A percentile compares a stretch with the other conserved stretches of the same genome.
Evolutionary conservation across 2,888 invertebrate species (phyloP).

Genomic region (Meteorus cinctellus): DNA sequence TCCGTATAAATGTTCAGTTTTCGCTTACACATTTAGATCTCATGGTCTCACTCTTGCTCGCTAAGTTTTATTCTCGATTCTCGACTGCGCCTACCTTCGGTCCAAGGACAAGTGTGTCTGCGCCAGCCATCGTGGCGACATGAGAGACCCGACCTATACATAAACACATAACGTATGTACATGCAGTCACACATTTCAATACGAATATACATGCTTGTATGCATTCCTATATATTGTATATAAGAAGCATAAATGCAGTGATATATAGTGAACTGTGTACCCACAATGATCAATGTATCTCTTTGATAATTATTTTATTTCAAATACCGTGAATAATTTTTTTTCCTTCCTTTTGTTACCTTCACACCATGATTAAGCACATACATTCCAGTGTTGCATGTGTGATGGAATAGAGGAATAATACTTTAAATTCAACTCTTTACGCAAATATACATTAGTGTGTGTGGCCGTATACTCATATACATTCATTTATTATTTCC

Average conservation of each 20-base stretch:
- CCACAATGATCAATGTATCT: background rate
- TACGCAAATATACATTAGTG: background rate
- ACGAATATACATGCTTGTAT: conserved; percentile 26
- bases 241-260: background rate
- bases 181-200: conserved; percentile 2
- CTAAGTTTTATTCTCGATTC: conserved; percentile 33
- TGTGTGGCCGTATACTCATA: background rate
- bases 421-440: background rate
- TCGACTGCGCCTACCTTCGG: conserved; percentile 53
- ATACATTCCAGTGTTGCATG: background rate
- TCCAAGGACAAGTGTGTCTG: conserved; percentile 72
- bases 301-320: conserved; percentile 3
- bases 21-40: too few species aligned
- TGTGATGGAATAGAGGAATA: background rate
- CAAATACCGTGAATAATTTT: background rate
- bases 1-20: too few species aligned
- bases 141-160: conserved; percentile 49
- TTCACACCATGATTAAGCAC: background rate
- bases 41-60: conserved; percentile 28
- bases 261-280: background rate
- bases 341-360: background rate
- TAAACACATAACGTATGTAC: conserved; percentile 48
- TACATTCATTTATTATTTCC: background rate
- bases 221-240: conserved; percentile 8
- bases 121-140: conserved; percentile 71